Evolutionary conservation across 1,140 invertebrate genomes (phyloP).

Genomic region (Aphelinus atriplicis): DNA sequence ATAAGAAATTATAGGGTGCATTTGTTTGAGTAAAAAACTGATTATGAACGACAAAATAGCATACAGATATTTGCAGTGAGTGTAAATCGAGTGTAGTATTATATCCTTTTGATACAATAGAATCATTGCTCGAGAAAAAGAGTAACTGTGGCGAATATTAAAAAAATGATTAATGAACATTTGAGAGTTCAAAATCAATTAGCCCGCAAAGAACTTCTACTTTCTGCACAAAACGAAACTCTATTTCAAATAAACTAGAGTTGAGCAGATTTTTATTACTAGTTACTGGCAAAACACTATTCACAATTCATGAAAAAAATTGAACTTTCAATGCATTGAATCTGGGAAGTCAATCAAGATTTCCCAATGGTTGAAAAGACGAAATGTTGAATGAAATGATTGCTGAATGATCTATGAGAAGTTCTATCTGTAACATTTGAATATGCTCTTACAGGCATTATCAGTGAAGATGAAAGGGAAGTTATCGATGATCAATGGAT

Average conservation of each 20-base stretch:
- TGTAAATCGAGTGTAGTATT: background rate
- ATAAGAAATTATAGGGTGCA: no score
- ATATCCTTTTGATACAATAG: background rate
- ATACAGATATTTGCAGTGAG: no score
- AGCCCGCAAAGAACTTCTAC: conserved; percentile 50
- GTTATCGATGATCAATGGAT: conserved; percentile 49
- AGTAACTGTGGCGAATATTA: background rate
- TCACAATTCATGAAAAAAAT: no score
- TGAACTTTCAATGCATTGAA: no score
- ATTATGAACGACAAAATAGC: no score
- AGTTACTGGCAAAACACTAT: no score
- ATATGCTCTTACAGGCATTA: conserved; percentile 39
- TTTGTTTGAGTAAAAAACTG: no score
- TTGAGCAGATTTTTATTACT: conserved; percentile 41
- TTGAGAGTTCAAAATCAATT: background rate
- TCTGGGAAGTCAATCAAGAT: no score
- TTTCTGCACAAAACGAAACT: conserved; percentile 67
- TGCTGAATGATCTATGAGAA: no score
- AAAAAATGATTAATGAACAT: background rate
- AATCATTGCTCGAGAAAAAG: conserved; percentile 8
- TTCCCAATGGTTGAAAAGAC: no score
- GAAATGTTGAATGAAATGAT: no score
- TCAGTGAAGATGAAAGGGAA: conserved; percentile 46
- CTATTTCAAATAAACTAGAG: conserved; percentile 53
- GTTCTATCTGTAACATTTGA: no score